phyloP scores from a whole-genome alignment of 1,140 invertebrate genomes.

The Solen grandis region DNA sequence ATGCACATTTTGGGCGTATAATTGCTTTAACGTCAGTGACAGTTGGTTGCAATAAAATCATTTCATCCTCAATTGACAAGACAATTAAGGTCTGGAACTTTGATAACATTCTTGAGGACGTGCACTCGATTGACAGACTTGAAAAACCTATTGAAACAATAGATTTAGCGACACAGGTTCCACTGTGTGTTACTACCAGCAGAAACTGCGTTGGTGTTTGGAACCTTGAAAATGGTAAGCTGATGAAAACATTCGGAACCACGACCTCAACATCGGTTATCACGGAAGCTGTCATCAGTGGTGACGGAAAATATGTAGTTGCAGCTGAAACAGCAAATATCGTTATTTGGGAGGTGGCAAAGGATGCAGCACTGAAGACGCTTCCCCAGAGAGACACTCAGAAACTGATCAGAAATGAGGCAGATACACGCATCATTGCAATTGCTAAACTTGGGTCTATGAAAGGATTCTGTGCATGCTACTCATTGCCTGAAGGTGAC shows the following conservation, averaged over 20 bases:
- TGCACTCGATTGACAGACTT: conserved; percentile 96
- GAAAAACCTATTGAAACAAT: conserved; percentile 97
- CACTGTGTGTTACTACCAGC: conserved; percentile 76
- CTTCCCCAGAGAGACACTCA: conserved; percentile 89
- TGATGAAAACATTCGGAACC: conserved; percentile 92
- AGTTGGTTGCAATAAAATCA: conserved; percentile 96
- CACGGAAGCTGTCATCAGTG: conserved; percentile 89
- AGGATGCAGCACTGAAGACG: conserved; percentile 88
- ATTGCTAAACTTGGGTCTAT: conserved; percentile 84
- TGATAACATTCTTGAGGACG: conserved; percentile 99
- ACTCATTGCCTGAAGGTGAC: conserved; percentile 84
- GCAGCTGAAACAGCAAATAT: conserved; percentile 96
- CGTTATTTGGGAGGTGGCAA: conserved; percentile 94
- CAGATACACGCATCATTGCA: conserved; percentile 91
- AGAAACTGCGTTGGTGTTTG: conserved; percentile 97
- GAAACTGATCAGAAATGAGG: conserved; percentile 92
- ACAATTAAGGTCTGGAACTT: conserved; percentile 99
- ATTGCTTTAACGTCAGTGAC: conserved; percentile 91
- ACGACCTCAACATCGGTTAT: conserved; percentile 96
- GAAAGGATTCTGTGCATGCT: conserved; percentile 69
- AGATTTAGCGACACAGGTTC: conserved; percentile 70
- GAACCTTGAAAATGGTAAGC: conserved; percentile 92
- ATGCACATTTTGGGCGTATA: conserved; percentile 98
- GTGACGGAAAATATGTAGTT: conserved; percentile 90
- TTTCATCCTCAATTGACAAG: conserved; percentile 97